phyloP scores from a whole-genome alignment of 2,888 invertebrate species.

The Gymnosoma rotundatum region DNA sequence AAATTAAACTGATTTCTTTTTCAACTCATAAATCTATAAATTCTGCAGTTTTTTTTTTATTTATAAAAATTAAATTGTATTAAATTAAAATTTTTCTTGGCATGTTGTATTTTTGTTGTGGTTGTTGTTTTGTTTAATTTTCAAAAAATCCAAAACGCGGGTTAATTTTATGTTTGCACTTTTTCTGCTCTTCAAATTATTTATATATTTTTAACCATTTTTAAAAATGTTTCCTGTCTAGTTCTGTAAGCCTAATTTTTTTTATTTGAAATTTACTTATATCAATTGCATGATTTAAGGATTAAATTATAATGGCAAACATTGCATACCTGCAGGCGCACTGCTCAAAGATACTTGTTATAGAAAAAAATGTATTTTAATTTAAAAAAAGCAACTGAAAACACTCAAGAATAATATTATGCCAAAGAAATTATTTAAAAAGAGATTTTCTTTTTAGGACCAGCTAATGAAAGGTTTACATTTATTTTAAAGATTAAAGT shows the following conservation, averaged over 20 bases:
- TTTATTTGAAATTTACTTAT: no score
- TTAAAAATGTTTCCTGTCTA: slow-evolving; percentile 35
- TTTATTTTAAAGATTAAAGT: no score
- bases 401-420: not conserved
- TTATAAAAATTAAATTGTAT: slow-evolving; percentile 14
- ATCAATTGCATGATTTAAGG: slow-evolving; percentile 46
- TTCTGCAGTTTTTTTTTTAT: not conserved
- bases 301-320: slow-evolving; percentile 19
- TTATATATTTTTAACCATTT: slow-evolving; percentile 23
- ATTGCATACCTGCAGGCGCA: slow-evolving; percentile 36
- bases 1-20: no score
- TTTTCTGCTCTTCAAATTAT: not conserved
- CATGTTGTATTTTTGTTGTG: not conserved
- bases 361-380: not conserved
- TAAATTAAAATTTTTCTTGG: no score
- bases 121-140: slow-evolving; percentile 2
- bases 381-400: not conserved
- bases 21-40: no score
- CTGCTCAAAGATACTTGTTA: not conserved
- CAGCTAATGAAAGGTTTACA: not conserved
- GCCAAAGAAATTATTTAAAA: not conserved
- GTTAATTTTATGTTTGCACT: slow-evolving; percentile 27
- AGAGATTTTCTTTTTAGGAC: not conserved
- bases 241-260: no score
- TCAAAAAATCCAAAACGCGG: no score